Evolutionary conservation across 1,140 invertebrate genomes (phyloP), one percentile per base, ranked within the genome.

Genomic region (Tachypleus tridentatus): DNA sequence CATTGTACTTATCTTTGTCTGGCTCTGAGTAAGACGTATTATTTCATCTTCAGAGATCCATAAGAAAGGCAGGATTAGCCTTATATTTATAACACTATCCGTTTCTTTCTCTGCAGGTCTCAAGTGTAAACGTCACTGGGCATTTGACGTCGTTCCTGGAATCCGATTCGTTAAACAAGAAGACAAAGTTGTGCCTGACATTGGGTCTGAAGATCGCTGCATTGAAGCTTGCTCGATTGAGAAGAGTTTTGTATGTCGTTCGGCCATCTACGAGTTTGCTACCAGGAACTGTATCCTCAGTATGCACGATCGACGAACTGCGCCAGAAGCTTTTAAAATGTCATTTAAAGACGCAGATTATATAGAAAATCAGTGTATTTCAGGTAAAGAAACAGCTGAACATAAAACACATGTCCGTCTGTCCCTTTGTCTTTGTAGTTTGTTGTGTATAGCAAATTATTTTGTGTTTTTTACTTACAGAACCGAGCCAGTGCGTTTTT

Each of bases 301-400:
- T 62, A 61, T 72, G 52, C 76, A 77, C 11, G 74, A 77, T 60
- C 60, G 79, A 47, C 67, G 78, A 10, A 72, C 74, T 3, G 66
- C 71, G 8, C 76, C 78, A 0, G 68, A 69, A 60, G 75, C 72
- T 48, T 80, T 76, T 66, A 71, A 74, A 47, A 74, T 75, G 52
- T 71, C 75, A 6, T 64, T 71, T n/a, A 66, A 70, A 48, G 71
- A 73, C 8, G 72, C 76, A 5, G 76, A 80, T 58, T 80, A 80
- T 66, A 68, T 80, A 60, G 79, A 80, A 67, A 80, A 79, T 63
- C 77, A 78, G 60, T 80, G 78, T 64, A 69, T 76, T 29, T 69
- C 72, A 70, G 65, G 74, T 77, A 70, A 68, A 68, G 51, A 58
- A 49, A 51, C 9, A 49, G 9, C 47, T 9, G 58, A 59, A 5